A percentile compares a stretch with the other conserved stretches of the same genome.
Evolutionary conservation across 2,113 vertebrate species (phyloP).

Genomic region (Argyrosomus japonicus): DNA sequence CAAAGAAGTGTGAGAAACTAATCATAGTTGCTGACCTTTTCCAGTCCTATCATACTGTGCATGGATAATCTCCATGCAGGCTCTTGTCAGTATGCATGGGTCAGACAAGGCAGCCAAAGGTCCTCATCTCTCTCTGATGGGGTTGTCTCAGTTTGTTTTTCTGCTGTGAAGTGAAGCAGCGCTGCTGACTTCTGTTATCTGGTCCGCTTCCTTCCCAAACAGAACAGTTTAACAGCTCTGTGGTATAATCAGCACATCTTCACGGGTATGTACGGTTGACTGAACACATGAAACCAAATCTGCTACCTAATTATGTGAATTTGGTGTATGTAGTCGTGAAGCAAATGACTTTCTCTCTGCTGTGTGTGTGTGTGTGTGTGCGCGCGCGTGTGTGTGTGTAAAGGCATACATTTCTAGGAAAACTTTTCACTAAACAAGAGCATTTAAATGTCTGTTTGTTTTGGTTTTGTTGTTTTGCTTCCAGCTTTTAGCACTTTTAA

Average conservation of each 20-base stretch:
- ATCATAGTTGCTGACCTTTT: conserved; percentile 76
- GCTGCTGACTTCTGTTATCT: conserved; percentile 1
- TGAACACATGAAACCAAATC: conserved; percentile 8
- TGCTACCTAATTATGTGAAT: conserved; percentile 19
- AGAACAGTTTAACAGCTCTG: neutral
- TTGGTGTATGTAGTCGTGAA: neutral
- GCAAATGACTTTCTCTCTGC: neutral
- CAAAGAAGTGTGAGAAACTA: conserved; percentile 69
- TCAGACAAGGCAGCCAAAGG: conserved; percentile 27
- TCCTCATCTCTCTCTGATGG: conserved; percentile 19
- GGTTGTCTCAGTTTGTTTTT: conserved; percentile 11
- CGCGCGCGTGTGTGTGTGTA: neutral
- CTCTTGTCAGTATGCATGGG: conserved; percentile 46
- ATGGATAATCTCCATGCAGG: conserved; percentile 60
- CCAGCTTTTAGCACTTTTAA: neutral
- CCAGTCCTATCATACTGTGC: conserved; percentile 55
- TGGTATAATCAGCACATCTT: neutral
- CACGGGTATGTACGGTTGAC: neutral
- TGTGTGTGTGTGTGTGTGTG: neutral
- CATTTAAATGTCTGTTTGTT: neutral
- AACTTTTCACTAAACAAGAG: neutral
- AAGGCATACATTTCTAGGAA: neutral
- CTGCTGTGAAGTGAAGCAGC: neutral
- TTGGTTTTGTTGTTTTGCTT: no score
- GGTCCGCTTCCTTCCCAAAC: neutral